Evolutionary conservation across 2,113 vertebrate genomes (phyloP).

Genomic region (Dascyllus trimaculatus): DNA sequence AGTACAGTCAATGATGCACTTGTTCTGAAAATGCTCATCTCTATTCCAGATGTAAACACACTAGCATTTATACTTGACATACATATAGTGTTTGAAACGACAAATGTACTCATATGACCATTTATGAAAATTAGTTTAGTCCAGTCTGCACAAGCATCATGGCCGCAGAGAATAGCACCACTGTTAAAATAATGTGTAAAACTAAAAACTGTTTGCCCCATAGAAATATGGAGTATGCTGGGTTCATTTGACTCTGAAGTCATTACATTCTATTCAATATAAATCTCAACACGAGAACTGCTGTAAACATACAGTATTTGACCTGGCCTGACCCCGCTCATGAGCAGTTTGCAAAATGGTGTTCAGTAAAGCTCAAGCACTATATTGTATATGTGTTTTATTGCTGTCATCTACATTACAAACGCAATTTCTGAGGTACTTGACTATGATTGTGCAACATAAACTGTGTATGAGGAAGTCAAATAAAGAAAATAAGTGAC

Average conservation of each 20-base stretch:
- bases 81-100: not conserved
- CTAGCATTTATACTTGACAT: not conserved
- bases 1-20: conserved; percentile 11
- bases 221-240: not conserved
- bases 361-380: not conserved
- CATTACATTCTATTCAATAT: conserved; percentile 3
- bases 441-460: not conserved
- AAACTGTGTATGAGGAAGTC: not conserved
- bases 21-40: not conserved
- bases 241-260: not conserved
- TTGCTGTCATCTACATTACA: not conserved
- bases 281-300: not conserved
- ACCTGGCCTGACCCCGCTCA: not conserved
- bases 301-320: conserved; percentile 5
- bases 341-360: not conserved
- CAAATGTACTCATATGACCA: conserved; percentile 11
- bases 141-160: not conserved
- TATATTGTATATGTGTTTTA: too few species aligned
- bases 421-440: conserved; percentile 11
- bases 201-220: not conserved
- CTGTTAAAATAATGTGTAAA: not conserved
- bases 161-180: not conserved
- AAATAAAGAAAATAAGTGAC: conserved; percentile 4
- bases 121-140: not conserved
- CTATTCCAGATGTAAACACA: conserved; percentile 3